Conservation (phyloP, 1,140 invertebrate genomes). For the Bombus breviceps region DNA sequence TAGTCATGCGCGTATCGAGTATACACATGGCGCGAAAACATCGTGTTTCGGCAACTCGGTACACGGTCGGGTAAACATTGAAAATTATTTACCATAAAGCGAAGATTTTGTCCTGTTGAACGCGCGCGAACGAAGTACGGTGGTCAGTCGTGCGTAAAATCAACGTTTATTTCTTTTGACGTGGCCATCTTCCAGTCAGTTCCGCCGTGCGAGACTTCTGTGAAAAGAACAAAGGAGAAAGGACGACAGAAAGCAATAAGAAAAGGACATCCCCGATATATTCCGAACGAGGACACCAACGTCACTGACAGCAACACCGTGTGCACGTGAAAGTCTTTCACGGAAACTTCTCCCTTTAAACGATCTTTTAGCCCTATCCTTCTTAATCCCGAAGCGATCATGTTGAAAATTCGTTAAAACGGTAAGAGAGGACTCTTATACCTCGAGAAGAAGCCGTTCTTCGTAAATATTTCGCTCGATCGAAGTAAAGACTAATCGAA, state of each 20-base stretch:
- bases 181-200: too few species aligned
- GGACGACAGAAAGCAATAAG: background rate
- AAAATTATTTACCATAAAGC: slow-evolving; percentile 21
- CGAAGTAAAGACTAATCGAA: background rate
- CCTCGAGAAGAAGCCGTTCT: background rate
- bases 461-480: background rate
- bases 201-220: background rate
- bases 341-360: slow-evolving; percentile 42
- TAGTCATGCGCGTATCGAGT: background rate
- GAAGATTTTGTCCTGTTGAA: background rate
- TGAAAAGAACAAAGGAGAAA: background rate
- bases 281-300: slow-evolving; percentile 1
- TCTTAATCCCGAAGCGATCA: background rate
- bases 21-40: background rate
- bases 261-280: background rate
- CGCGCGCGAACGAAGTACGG: background rate
- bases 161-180: slow-evolving; percentile 60
- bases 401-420: slow-evolving; percentile 50
- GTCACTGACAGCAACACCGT: slow-evolving; percentile 43
- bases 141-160: slow-evolving; percentile 41
- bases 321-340: slow-evolving; percentile 16
- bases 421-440: background rate
- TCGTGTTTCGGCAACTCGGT: background rate
- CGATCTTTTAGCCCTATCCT: background rate
- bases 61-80: slow-evolving; percentile 14